Evolutionary conservation across 2,888 invertebrate genomes (phyloP), one percentile per base, ranked within the genome.

Genomic region (Chamaedrilus cognettii): DNA sequence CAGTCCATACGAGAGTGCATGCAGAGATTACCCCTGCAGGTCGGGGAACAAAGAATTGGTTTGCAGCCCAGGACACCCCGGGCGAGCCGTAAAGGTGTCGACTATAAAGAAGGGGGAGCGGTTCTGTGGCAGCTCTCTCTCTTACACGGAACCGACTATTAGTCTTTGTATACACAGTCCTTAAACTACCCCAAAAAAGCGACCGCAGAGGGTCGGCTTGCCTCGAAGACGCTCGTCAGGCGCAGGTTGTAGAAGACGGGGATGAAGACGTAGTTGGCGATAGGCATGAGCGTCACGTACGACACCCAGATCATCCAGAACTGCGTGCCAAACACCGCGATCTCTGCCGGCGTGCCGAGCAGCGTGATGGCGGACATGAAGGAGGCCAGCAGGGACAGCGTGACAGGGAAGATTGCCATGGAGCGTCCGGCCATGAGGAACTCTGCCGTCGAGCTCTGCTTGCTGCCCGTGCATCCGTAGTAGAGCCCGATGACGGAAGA

Each of bases 331-430:
- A 49, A 69, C 11, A 58, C 56, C 67, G 81, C 82, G 69, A 80
- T 78, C 71, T 82, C 82, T 15, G 80, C 78, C 56, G 82, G 81
- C 2, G 78, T 79, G 3, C 81, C 72, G 11, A 82, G 77, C 56
- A 83, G 67, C 5, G 83, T 82, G 33, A 83, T 80, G 65, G 82
- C 83, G 31, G 81, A 81, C 82, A 83, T 83, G 72, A 83, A 83
- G 69, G 79, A 80, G 31, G 82, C 83, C 51, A 83, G 73, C 55
- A 83, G 72, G n/a, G 82, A 82, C 70, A 82, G 70, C 0, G 80
- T 74, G 23, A 82, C 81, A 0, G 83, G 83, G 1, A 72, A 28
- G 0, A 80, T 75, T 49, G 74, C 74, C 83, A 83, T 82, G 63
- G 78, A 75, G 4, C 80, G 77, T 3, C 80, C 79, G 1, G 82